phyloP scores from a whole-genome alignment of 2,113 vertebrate genomes.

The Cephalophus harveyi region DNA sequence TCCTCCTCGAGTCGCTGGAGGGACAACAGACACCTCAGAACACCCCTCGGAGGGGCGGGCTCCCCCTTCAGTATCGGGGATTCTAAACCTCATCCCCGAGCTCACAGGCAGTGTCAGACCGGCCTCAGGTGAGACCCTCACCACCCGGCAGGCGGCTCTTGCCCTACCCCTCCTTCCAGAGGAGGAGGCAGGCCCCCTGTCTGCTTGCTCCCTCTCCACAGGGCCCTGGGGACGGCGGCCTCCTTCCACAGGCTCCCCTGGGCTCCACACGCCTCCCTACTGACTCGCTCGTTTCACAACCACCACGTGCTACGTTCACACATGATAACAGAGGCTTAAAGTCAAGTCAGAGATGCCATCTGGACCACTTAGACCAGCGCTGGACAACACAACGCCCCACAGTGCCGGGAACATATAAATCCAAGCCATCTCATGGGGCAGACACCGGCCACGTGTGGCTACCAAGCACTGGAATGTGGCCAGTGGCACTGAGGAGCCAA shows the following conservation, averaged over 20 bases:
- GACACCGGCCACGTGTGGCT: background rate
- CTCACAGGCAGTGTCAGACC: background rate
- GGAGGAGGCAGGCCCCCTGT: background rate
- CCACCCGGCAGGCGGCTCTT: rapidly evolving
- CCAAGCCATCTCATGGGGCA: background rate
- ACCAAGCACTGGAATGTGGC: background rate
- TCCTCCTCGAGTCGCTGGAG: rapidly evolving
- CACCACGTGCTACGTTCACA: background rate
- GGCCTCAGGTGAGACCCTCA: rapidly evolving
- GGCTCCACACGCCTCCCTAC: background rate
- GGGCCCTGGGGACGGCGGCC: background rate
- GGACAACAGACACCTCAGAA: background rate
- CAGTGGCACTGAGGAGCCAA: background rate
- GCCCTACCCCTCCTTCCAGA: background rate
- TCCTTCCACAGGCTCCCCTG: background rate
- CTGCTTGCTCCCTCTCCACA: background rate
- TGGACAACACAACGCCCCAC: background rate
- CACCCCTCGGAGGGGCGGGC: background rate
- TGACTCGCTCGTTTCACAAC: background rate
- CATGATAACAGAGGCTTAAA: background rate
- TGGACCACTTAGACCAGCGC: background rate
- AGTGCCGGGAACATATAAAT: background rate
- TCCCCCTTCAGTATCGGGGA: background rate
- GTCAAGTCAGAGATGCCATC: background rate
- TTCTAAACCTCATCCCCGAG: background rate